phyloP scores from a whole-genome alignment of 2,113 vertebrate genomes.

The Salvelinus namaycush region DNA sequence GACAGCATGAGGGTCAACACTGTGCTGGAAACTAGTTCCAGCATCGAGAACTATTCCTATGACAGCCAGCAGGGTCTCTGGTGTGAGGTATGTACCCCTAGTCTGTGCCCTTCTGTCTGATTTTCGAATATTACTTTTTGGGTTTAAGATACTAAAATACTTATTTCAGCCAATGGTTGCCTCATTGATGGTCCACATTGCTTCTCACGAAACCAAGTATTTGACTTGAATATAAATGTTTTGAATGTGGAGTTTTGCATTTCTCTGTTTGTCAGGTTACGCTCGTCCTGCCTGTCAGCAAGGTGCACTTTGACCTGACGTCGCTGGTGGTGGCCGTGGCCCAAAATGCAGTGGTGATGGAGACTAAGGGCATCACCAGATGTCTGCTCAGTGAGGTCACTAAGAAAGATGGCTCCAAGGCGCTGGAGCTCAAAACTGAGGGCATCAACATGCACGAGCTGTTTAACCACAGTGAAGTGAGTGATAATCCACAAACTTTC shows the following conservation, averaged over 20 bases:
- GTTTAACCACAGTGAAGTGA: constrained; percentile 84
- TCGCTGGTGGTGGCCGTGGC: constrained; percentile 81
- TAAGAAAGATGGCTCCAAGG: constrained; percentile 72
- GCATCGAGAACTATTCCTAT: constrained; percentile 82
- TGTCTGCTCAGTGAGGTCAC: constrained; percentile 86
- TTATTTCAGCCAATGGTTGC: too few species aligned
- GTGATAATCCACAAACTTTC: constrained; percentile 11
- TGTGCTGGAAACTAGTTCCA: constrained; percentile 70
- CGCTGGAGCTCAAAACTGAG: constrained; percentile 83
- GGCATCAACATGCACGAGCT: constrained; percentile 93
- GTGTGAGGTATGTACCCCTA: constrained; percentile 83
- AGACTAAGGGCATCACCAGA: constrained; percentile 86
- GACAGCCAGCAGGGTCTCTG: constrained; percentile 81
- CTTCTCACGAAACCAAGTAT: too few species aligned
- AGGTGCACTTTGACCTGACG: constrained; percentile 88
- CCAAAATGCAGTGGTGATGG: constrained; percentile 78
- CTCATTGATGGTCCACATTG: too few species aligned
- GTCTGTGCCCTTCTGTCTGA: too few species aligned
- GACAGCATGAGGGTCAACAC: constrained; percentile 69
- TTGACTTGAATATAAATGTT: not conserved
- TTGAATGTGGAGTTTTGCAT: not conserved
- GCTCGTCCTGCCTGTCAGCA: constrained; percentile 80
- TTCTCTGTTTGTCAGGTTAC: constrained; percentile 73
- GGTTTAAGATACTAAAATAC: too few species aligned
- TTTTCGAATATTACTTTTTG: not conserved